These are phyloP conservation scores for Macrotrachela quadricornifera DNA, from an alignment of 1,140 invertebrate species.

Conservation along the genomic window DNA sequence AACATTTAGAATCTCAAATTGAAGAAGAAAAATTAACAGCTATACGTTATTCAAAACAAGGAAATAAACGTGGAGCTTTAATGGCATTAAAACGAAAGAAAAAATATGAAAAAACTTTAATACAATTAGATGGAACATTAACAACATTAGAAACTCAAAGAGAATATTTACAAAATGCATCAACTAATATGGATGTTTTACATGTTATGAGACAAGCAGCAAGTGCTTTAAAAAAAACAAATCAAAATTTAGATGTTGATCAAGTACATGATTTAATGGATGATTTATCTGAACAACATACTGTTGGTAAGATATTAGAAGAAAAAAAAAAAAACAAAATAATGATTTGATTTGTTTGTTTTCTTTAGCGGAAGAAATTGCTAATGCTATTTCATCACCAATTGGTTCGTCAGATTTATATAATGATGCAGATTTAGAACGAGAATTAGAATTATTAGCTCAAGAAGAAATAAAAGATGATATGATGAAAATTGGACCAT, in stretches of 20 bases:
- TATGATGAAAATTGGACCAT: too few species aligned
- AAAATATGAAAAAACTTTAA: slow-evolving; percentile 80
- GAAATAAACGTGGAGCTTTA: slow-evolving; percentile 56
- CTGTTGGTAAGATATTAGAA: too few species aligned
- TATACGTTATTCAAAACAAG: slow-evolving; percentile 32
- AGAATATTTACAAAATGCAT: slow-evolving; percentile 92
- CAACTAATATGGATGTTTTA: slow-evolving; percentile 88
- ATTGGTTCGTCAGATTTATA: slow-evolving; percentile 37
- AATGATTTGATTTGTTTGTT: too few species aligned
- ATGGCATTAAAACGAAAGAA: slow-evolving; percentile 94
- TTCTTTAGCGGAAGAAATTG: slow-evolving; percentile 71
- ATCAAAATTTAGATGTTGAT: slow-evolving; percentile 64
- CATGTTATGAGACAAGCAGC: slow-evolving; percentile 86
- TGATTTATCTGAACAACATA: slow-evolving; percentile 90
- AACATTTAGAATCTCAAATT: slow-evolving; percentile 88
- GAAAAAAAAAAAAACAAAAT: too few species aligned
- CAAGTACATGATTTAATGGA: slow-evolving; percentile 97
- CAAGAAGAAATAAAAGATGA: too few species aligned
- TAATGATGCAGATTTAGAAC: too few species aligned
- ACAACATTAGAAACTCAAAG: slow-evolving; percentile 95
- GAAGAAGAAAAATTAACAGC: slow-evolving; percentile 62
- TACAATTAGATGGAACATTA: slow-evolving; percentile 92
- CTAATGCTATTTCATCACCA: slow-evolving; percentile 90
- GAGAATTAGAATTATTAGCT: too few species aligned
- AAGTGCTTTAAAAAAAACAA: slow-evolving; percentile 78